Evolutionary conservation across 2,888 invertebrate species (phyloP), one percentile per base, ranked within the genome.

Genomic region (Ditula angustiorana): DNA sequence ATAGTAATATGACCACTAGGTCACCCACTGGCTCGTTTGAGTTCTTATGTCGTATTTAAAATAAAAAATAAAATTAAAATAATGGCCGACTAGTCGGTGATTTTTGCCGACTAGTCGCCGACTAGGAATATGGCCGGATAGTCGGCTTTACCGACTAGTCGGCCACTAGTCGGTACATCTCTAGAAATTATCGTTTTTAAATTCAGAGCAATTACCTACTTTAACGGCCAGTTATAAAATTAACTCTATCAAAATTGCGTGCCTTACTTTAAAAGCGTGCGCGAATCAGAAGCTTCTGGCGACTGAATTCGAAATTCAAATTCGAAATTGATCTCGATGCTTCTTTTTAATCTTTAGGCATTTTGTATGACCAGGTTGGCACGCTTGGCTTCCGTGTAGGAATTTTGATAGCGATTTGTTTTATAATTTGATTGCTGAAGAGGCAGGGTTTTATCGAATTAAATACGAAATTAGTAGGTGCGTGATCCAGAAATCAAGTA

Each of bases 311-410:
- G 69, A 68, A 78, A 74, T 72, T 71, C 71, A 59, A 64, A 69
- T 71, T 67, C 61, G 53, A 69, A 68, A 72, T 69, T 68, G 70
- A 67, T 70, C 70, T 67, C 66, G 71, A 73, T 50, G 56, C 44
- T 23, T 41, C 8, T 16, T 16, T 3, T 41, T 19, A n/a, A n/a
- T 8, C 19, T 41, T 41, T 41, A 16, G n/a, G n/a, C n/a, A 5
- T 41, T 41, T 41, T 8, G 10, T 2, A 2, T 16, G 10, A 2
- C 10, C 21, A 53, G 10, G 35, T 53, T 35, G 53, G 53, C 28
- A 53, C 21, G 41, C 72, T 72, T 61, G 74, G 85, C 87, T 90
- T 85, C 86, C 90, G 88, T 90, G 90, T 77, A 74, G 74, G 83
- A 81, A 86, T 87, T 67, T 59, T 24, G 33, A 23, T 24, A 47